A percentile compares a stretch with the other conserved stretches of the same genome.
Conservation (phyloP, 1,140 invertebrate genomes). For the Apolygus lucorum region DNA sequence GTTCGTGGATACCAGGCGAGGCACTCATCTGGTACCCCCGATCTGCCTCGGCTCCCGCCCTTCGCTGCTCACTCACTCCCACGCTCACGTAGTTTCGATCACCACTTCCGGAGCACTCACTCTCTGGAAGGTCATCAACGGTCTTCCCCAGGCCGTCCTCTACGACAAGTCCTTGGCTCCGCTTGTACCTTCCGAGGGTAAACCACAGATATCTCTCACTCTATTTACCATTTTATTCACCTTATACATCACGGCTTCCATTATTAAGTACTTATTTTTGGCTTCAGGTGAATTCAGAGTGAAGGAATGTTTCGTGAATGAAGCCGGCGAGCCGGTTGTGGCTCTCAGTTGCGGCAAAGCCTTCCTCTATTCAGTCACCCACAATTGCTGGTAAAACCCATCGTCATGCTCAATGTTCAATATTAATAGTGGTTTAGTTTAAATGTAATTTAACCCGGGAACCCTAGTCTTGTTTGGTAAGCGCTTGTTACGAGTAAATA, state of each 20-base stretch:
- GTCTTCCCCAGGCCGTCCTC: neutral
- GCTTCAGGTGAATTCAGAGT: constrained; percentile 44
- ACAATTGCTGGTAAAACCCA: constrained; percentile 60
- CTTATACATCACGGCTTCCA: constrained; percentile 10
- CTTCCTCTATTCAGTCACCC: constrained; percentile 53
- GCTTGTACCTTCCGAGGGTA: constrained; percentile 5
- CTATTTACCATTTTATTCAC: constrained; percentile 1
- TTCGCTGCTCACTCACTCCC: constrained; percentile 41
- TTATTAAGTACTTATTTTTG: constrained; percentile 14
- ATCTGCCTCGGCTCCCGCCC: constrained; percentile 52
- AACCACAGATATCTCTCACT: too few relatives aligned
- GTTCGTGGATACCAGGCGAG: constrained; percentile 48
- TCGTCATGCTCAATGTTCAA: too few relatives aligned
- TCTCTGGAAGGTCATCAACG: constrained; percentile 36
- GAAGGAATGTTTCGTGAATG: constrained; percentile 48
- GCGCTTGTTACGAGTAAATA: too few relatives aligned
- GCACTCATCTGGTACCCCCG: constrained; percentile 50
- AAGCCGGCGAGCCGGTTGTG: constrained; percentile 53
- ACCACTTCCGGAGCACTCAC: constrained; percentile 39
- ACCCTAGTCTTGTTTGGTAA: too few relatives aligned
- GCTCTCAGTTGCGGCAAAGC: constrained; percentile 57
- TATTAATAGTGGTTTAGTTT: too few relatives aligned
- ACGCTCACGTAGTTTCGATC: constrained; percentile 37
- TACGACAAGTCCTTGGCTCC: constrained; percentile 9
- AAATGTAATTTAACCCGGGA: too few relatives aligned